Evolutionary conservation across 2,113 vertebrate species (phyloP), one percentile per base, ranked within the genome.

Genomic region (Argyrosomus japonicus): DNA sequence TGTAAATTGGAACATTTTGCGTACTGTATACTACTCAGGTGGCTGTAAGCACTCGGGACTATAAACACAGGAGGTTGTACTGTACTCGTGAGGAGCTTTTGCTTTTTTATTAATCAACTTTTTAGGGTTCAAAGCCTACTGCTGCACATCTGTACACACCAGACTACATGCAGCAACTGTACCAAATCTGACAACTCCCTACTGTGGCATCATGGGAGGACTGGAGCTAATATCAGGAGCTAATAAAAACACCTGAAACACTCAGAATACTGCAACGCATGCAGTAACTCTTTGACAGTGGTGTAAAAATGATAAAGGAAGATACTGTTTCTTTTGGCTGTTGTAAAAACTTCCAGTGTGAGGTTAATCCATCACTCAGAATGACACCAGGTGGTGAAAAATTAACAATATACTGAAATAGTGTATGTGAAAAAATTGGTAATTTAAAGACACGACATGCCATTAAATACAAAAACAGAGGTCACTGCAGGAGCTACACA

Each of bases 1-100:
- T 63, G 32, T 57, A 45, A 71, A 50, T 13, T 81, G 71, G 57
- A 79, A 61, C 68, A 75, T 63, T 72, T 62, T 77, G 73, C 81
- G 11, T 58, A 72, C 13, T 47, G 40, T 56, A n/a, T 15, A 36
- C 19, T 11, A 12, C 65, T 87, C 53, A 78, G 56, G 64, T 29
- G 51, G 32, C 68, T 61, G 70, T 68, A 29, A 67, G 68, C 2
- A 1, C 48, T 77, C 15, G 63, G 61, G 3, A 25, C 47, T 21
- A 47, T 54, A 68, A 50, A 85, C 64, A 60, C 19, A 43, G 12
- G 19, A 54, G 21, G 65, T 40, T 2, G 2, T 50, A 43, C 27
- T 57, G 23, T 17, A 21, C 60, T 36, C 11, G 1, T 14, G 32
- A 43, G 12, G 62, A 43, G 45, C 3, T 68, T 77, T 19, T 29